These are phyloP conservation scores for Paraplagusia blochii DNA, from an alignment of 2,113 vertebrate species.

Conservation along the genomic window DNA sequence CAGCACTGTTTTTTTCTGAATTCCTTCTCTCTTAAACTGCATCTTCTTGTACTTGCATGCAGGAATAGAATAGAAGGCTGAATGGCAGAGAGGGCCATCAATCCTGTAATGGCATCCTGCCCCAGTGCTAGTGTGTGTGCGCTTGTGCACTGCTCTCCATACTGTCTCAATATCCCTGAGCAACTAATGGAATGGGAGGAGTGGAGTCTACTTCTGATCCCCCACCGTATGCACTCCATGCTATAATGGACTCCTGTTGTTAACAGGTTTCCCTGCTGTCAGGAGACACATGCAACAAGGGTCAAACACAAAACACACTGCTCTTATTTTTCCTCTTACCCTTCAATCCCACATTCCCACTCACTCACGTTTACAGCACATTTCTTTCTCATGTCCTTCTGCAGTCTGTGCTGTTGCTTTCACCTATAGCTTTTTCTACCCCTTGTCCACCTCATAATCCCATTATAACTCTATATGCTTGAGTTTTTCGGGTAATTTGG, in stretches of 20 bases:
- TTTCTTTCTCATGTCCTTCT: neutral
- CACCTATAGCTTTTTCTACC: neutral
- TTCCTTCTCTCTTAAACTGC: too few relatives aligned
- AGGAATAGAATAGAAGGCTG: neutral
- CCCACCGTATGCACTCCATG: slow-evolving; percentile 26
- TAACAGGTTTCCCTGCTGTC: slow-evolving; percentile 53
- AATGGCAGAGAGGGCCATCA: slow-evolving; percentile 20
- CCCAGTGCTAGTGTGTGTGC: slow-evolving; percentile 11
- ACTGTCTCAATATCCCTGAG: slow-evolving; percentile 20
- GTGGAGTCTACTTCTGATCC: slow-evolving; percentile 28
- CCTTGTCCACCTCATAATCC: neutral
- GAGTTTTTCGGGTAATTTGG: neutral
- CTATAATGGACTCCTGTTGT: slow-evolving; percentile 64
- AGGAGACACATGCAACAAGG: slow-evolving; percentile 45
- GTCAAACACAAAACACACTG: slow-evolving; percentile 48
- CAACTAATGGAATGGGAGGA: slow-evolving; percentile 39
- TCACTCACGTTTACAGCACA: neutral
- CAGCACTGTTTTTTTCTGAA: too few relatives aligned
- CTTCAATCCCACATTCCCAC: neutral
- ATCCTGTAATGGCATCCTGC: slow-evolving; percentile 15
- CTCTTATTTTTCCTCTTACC: slow-evolving; percentile 6
- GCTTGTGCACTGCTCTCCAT: neutral
- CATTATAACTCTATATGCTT: neutral
- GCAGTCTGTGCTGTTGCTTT: neutral
- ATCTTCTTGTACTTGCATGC: neutral